phyloP scores from a whole-genome alignment of 2,113 vertebrate species.

The Puma concolor region DNA sequence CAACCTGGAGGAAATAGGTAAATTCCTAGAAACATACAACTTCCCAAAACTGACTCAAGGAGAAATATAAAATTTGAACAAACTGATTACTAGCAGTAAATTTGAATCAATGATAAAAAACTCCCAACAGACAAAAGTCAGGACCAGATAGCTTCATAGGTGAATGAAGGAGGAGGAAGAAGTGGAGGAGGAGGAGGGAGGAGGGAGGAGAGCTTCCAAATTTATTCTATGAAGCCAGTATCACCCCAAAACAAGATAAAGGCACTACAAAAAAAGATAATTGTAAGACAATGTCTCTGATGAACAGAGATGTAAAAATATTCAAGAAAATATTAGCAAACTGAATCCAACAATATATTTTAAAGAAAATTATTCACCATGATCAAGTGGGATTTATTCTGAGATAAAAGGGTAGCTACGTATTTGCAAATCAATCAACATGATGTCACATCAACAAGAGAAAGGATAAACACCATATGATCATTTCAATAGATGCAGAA shows the following conservation, averaged over 20 bases:
- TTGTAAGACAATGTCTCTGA: background rate
- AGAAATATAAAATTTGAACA: background rate
- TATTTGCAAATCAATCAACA: background rate
- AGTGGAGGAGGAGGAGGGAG: too few species aligned
- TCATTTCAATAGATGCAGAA: background rate
- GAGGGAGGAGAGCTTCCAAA: background rate
- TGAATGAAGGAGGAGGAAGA: too few species aligned
- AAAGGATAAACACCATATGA: background rate
- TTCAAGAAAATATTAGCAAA: background rate
- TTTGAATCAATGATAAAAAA: background rate
- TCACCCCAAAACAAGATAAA: background rate
- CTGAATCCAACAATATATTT: background rate
- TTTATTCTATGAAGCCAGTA: background rate
- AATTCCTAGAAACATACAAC: background rate
- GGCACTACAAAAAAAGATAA: background rate
- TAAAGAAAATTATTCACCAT: background rate
- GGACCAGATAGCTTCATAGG: background rate
- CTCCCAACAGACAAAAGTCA: background rate
- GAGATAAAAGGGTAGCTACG: background rate
- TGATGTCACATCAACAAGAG: background rate
- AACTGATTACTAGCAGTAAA: background rate
- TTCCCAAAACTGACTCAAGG: background rate
- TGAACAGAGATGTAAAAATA: background rate
- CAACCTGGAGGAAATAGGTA: background rate
- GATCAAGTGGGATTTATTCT: background rate